phyloP scores from a whole-genome alignment of 1,140 invertebrate genomes.

The Sycobia sp. region DNA sequence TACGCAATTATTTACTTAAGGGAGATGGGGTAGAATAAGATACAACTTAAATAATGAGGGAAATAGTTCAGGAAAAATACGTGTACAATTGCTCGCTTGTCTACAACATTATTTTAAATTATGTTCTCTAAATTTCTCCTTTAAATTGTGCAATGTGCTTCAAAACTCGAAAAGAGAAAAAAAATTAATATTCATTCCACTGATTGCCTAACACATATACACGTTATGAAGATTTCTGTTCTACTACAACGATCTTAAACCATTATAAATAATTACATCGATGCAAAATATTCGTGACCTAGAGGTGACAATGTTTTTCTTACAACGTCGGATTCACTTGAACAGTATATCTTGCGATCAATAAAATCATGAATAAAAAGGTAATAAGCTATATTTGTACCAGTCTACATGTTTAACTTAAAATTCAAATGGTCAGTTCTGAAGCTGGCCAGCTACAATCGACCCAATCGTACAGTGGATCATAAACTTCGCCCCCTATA shows the following conservation, averaged over 20 bases:
- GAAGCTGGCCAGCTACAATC: constrained; percentile 4
- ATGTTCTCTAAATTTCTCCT: no score
- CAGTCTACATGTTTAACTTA: background rate
- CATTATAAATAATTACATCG: constrained; percentile 1
- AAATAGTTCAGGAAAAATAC: constrained; percentile 29
- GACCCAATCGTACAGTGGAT: constrained; percentile 4
- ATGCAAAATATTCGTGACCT: constrained; percentile 13
- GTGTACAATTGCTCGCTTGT: constrained; percentile 23
- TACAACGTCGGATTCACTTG: background rate
- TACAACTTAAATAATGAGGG: constrained; percentile 42
- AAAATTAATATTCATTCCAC: constrained; percentile 1
- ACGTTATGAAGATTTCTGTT: constrained; percentile 1
- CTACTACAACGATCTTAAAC: background rate
- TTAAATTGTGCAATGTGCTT: constrained; percentile 10
- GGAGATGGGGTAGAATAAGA: constrained; percentile 20
- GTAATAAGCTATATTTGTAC: constrained; percentile 3
- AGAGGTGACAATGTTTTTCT: background rate
- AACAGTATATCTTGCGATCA: constrained; percentile 5
- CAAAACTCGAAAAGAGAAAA: constrained; percentile 9
- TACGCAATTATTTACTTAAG: constrained; percentile 46
- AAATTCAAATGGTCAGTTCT: constrained; percentile 9
- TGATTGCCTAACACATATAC: constrained; percentile 5
- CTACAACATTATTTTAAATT: no score
- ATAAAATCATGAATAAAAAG: no score
- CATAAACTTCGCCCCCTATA: constrained; percentile 6